phyloP scores from a whole-genome alignment of 1,140 invertebrate species.

The Euwallacea similis region DNA sequence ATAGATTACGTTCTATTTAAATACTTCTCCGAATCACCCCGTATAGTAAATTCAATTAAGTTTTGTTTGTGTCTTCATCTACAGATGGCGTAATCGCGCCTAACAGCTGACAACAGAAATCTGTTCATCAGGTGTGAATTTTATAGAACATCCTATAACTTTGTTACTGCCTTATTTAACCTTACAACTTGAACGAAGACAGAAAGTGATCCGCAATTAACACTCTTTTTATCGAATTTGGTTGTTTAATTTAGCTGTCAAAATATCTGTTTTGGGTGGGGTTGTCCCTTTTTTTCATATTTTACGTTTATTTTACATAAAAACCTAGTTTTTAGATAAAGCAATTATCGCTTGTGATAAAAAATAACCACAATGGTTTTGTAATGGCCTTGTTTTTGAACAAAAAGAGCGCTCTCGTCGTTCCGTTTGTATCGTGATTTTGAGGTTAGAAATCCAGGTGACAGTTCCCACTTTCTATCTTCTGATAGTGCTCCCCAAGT shows the following conservation, averaged over 20 bases:
- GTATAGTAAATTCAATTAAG: no score
- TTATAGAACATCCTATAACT: no score
- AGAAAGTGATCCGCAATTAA: not conserved
- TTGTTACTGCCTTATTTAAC: no score
- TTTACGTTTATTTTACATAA: constrained; percentile 26
- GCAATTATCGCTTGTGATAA: not conserved
- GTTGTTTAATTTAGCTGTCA: not conserved
- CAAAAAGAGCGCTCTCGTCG: constrained; percentile 3
- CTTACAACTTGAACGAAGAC: no score
- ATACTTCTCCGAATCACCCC: no score
- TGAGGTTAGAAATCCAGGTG: constrained; percentile 37
- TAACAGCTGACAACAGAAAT: constrained; percentile 28
- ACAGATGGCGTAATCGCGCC: constrained; percentile 3
- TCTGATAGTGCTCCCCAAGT: constrained; percentile 32
- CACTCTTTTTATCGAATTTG: not conserved
- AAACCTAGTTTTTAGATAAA: constrained; percentile 4
- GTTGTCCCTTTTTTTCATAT: constrained; percentile 33
- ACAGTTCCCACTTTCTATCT: constrained; percentile 27
- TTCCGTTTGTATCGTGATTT: constrained; percentile 12
- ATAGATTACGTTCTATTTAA: no score
- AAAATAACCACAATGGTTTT: not conserved
- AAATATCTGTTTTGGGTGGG: constrained; percentile 37
- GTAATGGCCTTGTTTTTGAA: not conserved
- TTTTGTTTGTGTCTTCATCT: not conserved
- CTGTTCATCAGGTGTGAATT: constrained; percentile 21